Percentiles rank a stretch among this genome's conserved stretches.
Conservation (phyloP, 2,888 invertebrate species). For the Cepaea hortensis region DNA sequence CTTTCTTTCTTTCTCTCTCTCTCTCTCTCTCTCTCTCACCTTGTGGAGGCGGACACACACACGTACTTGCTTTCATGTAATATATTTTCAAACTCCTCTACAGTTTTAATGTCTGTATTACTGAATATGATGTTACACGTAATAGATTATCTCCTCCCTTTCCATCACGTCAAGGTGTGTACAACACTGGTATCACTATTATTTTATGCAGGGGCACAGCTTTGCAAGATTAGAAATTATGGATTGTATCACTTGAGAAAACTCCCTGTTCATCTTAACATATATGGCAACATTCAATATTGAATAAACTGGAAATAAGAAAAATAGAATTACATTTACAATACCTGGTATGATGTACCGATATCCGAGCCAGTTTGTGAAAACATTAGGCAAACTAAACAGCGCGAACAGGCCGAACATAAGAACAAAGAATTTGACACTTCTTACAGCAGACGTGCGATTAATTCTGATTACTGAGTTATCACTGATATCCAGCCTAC, state of each 20-base stretch:
- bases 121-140: too few relatives aligned
- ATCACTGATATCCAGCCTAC: not conserved
- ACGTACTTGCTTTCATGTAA: too few relatives aligned
- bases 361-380: not conserved
- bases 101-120: too few relatives aligned
- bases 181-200: too few relatives aligned
- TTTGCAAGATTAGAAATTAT: not conserved
- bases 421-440: slow-evolving; percentile 12
- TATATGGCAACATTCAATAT: not conserved
- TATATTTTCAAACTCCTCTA: too few relatives aligned
- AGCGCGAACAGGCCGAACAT: slow-evolving; percentile 4
- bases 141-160: too few relatives aligned
- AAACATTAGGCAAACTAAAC: not conserved
- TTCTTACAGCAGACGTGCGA: not conserved
- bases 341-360: not conserved
- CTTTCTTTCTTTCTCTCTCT: too few relatives aligned
- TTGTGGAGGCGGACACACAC: too few relatives aligned
- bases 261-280: not conserved
- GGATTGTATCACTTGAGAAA: not conserved
- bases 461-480: not conserved
- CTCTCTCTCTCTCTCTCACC: too few relatives aligned
- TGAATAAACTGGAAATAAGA: not conserved
- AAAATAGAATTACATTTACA: not conserved
- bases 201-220: too few relatives aligned
- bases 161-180: too few relatives aligned